phyloP scores from a whole-genome alignment of 2,888 invertebrate genomes.

The Syritta pipiens region DNA sequence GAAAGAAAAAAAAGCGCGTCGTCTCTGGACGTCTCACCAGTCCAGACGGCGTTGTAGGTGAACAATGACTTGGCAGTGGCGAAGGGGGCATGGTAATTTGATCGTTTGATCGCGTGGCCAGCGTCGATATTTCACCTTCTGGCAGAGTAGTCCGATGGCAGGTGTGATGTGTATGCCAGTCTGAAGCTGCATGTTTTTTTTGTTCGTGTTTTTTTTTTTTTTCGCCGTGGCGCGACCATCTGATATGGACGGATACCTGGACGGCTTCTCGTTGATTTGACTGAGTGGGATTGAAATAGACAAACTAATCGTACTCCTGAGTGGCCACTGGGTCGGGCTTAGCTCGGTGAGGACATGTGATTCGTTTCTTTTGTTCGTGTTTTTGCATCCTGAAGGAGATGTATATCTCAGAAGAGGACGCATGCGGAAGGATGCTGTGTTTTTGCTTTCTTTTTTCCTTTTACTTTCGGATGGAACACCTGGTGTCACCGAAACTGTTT shows the following conservation, averaged over 20 bases:
- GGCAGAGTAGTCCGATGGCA: conserved; percentile 55
- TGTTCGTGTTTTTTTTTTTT: background rate
- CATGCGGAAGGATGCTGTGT: conserved; percentile 55
- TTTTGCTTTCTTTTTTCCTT: conserved; percentile 31
- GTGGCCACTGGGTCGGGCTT: conserved; percentile 41
- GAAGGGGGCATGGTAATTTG: conserved; percentile 48
- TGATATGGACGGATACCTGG: conserved; percentile 51
- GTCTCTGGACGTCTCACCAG: background rate
- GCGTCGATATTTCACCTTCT: conserved; percentile 64
- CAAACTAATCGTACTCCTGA: conserved; percentile 53
- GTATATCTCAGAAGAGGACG: conserved; percentile 26
- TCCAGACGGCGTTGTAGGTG: conserved; percentile 1
- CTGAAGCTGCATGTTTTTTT: conserved; percentile 11
- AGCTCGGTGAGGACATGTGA: background rate
- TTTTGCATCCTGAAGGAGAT: conserved; percentile 48
- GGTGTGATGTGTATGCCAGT: conserved; percentile 60
- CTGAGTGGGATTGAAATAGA: conserved; percentile 55
- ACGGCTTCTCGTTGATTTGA: conserved; percentile 25
- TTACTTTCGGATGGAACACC: conserved; percentile 35
- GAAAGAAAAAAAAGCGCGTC: conserved; percentile 8
- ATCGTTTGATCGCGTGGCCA: conserved; percentile 68
- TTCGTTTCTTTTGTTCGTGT: conserved; percentile 14
- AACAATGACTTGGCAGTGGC: conserved; percentile 17
- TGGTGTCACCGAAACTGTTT: conserved; percentile 50
- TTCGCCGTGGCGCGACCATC: conserved; percentile 12